Base-by-base conservation (phyloP, 2,888 invertebrate genomes). In the Agrilus mali region DNA sequence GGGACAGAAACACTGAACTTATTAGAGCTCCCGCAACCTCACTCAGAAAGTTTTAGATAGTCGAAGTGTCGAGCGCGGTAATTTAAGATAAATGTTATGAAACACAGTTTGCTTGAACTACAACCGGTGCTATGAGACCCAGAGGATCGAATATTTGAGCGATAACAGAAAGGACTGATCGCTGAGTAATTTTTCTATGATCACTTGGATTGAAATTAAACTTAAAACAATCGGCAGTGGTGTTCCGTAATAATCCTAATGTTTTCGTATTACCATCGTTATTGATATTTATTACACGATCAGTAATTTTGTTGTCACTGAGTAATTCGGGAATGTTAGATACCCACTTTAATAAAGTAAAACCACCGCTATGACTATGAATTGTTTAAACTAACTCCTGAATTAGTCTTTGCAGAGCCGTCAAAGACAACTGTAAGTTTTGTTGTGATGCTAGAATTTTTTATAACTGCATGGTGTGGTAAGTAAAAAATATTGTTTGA, bases 271-370 rank as follows among this genome's bases (percentile, higher is more conserved):
- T 20, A 1, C 33, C 33, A 2, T 8, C 16, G 10, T 42, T 37
- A 20, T 42, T 37, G 3, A 42, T 33, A 1, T 42, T 33, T 1
- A 37, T 31, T 27, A 42, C 31, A 3, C 2, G 1, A 15, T 13
- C 14, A 13, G 15, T 16, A 12, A 6, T 5, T 15, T 7, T 2
- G 7, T 5, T 16, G 8, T 6, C 2, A 2, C 16, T 2, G n/a
- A 40, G 8, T 32, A 43, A 33, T 14, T 15, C 7, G 1, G 27
- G 13, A 13, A 5, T 15, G 16, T 40, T 43, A 15, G 43, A 33
- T 3, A 10, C 20, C 39, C 43, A 43, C 16, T 40, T 43, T 33
- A 34, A 20, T n/a, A 41, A n/a, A 12, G 20, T 15, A 15, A 43
- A 39, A 14, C 34, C 14, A 12, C 38, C 38, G 20, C 17, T 43